Conservation (phyloP, 2,888 invertebrate genomes). For the Perizoma affinitatum region DNA sequence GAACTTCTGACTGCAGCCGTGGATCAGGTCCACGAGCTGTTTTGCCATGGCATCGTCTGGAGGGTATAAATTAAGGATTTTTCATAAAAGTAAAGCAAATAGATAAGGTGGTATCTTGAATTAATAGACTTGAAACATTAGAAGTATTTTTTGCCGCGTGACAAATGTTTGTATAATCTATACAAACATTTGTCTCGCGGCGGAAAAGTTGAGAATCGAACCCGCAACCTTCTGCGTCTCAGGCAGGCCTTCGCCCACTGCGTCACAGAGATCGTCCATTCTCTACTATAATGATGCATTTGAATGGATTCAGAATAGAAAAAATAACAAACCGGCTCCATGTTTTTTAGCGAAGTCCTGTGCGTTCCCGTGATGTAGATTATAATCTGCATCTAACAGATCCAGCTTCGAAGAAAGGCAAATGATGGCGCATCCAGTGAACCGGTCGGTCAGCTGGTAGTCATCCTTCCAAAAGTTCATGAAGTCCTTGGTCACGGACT, state of each 20-base stretch:
- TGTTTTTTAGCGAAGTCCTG: conserved; percentile 53
- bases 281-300: neutral
- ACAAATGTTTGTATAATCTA: too few species aligned
- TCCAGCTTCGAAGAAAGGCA: conserved; percentile 55
- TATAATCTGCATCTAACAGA: conserved; percentile 48
- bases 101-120: neutral
- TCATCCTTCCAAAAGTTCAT: conserved; percentile 48
- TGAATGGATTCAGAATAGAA: neutral
- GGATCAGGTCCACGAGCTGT: conserved; percentile 54
- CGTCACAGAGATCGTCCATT: too few species aligned
- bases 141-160: too few species aligned
- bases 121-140: too few species aligned
- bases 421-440: conserved; percentile 54
- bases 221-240: too few species aligned
- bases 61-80: conserved; percentile 12
- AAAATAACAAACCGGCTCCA: conserved; percentile 62
- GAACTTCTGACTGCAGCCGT: conserved; percentile 45
- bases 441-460: conserved; percentile 36
- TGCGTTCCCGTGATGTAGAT: conserved; percentile 56
- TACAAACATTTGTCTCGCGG: too few species aligned
- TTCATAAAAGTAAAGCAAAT: neutral
- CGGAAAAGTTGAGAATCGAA: too few species aligned
- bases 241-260: too few species aligned
- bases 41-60: conserved; percentile 59
- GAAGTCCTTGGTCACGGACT: conserved; percentile 40